These are phyloP conservation scores for Typhlomys cinereus DNA, from an alignment of 2,113 vertebrate genomes.

Conservation along the genomic window DNA sequence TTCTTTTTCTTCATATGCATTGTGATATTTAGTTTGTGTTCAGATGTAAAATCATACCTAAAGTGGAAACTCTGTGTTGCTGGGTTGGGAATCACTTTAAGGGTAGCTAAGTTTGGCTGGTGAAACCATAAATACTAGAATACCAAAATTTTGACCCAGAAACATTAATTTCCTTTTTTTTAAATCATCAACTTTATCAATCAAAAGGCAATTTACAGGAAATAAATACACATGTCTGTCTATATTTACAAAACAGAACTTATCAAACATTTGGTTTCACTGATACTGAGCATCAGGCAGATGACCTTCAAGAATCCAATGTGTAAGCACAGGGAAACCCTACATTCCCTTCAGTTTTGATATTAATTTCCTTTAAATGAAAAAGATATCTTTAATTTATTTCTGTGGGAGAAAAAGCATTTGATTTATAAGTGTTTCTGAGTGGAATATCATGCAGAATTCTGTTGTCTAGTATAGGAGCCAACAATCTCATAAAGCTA, in stretches of 20 bases:
- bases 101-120: background rate
- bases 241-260: background rate
- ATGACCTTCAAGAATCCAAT: no score
- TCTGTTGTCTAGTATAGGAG: background rate
- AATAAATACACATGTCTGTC: background rate
- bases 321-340: no score
- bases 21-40: background rate
- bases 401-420: background rate
- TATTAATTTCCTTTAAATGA: background rate
- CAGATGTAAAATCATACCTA: constrained; percentile 16
- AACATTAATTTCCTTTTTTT: no score
- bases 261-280: background rate
- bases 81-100: background rate
- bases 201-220: background rate
- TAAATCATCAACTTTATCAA: background rate
- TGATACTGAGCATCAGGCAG: no score
- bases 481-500: background rate
- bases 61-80: background rate
- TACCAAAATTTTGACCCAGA: background rate
- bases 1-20: background rate
- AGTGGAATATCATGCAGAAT: background rate
- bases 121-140: background rate
- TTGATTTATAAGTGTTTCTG: background rate
- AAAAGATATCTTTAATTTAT: background rate
- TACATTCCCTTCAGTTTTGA: no score